A percentile compares a stretch with the other conserved stretches of the same genome.
phyloP scores from a whole-genome alignment of 2,113 vertebrate species.

The Gymnarchus niloticus region DNA sequence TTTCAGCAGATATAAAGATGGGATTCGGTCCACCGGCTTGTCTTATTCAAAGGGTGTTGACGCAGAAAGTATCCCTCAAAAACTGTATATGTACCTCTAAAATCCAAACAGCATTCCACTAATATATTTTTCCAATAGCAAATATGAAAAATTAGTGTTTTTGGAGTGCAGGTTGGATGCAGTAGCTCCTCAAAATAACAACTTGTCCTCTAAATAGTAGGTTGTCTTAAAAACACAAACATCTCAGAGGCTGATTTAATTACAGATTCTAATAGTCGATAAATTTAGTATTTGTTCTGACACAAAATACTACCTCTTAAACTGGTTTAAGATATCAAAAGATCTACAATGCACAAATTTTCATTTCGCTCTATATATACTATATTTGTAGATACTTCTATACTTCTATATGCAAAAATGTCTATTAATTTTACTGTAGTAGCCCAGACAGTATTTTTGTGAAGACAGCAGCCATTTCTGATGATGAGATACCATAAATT shows the following conservation, averaged over 20 bases:
- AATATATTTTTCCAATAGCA: neutral
- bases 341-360: neutral
- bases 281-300: neutral
- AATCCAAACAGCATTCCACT: neutral
- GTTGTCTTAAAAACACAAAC: neutral
- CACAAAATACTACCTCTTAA: neutral
- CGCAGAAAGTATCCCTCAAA: neutral
- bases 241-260: neutral
- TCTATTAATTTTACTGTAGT: neutral
- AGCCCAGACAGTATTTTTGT: neutral
- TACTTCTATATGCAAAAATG: neutral
- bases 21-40: neutral
- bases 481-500: neutral
- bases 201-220: neutral
- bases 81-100: neutral
- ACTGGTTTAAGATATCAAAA: neutral
- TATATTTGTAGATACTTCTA: neutral
- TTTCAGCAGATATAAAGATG: neutral
- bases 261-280: neutral
- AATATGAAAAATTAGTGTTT: conserved; percentile 9
- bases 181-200: neutral
- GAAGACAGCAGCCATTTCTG: neutral
- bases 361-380: too few relatives aligned
- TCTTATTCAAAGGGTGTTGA: neutral
- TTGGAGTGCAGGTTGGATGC: neutral